phyloP scores from a whole-genome alignment of 2,113 vertebrate genomes.

The Epinephelus lanceolatus region DNA sequence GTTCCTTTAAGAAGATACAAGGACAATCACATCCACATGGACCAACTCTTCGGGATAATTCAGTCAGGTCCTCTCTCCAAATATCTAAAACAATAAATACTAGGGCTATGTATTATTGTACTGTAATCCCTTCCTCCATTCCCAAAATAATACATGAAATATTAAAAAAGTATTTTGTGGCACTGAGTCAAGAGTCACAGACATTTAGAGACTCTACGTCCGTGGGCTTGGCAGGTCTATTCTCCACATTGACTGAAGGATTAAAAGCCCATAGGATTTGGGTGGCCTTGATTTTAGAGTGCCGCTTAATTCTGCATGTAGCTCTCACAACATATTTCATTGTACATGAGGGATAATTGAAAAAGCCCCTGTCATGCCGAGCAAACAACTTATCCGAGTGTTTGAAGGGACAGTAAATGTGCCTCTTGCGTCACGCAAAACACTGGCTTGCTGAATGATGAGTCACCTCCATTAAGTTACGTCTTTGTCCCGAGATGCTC shows the following conservation, averaged over 20 bases:
- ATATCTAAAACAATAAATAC: conserved; percentile 17
- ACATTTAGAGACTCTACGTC: conserved; percentile 28
- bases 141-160: conserved; percentile 26
- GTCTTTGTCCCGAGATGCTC: conserved; percentile 28
- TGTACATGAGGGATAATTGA: conserved; percentile 66
- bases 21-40: background rate
- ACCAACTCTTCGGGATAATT: background rate
- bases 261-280: conserved; percentile 69
- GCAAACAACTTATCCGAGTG: conserved; percentile 45
- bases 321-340: conserved; percentile 71
- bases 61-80: background rate
- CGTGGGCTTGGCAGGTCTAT: conserved; percentile 32
- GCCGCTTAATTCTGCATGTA: conserved; percentile 69
- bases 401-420: conserved; percentile 45
- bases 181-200: conserved; percentile 39
- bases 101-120: conserved; percentile 14
- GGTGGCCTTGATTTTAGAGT: conserved; percentile 57
- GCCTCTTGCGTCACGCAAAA: conserved; percentile 31
- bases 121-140: conserved; percentile 4
- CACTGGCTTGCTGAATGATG: conserved; percentile 18
- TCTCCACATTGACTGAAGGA: conserved; percentile 44
- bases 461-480: conserved; percentile 26
- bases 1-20: conserved; percentile 26
- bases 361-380: conserved; percentile 41
- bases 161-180: conserved; percentile 14